Evolutionary conservation across 2,113 vertebrate genomes (phyloP).

Genomic region (Murina feae): DNA sequence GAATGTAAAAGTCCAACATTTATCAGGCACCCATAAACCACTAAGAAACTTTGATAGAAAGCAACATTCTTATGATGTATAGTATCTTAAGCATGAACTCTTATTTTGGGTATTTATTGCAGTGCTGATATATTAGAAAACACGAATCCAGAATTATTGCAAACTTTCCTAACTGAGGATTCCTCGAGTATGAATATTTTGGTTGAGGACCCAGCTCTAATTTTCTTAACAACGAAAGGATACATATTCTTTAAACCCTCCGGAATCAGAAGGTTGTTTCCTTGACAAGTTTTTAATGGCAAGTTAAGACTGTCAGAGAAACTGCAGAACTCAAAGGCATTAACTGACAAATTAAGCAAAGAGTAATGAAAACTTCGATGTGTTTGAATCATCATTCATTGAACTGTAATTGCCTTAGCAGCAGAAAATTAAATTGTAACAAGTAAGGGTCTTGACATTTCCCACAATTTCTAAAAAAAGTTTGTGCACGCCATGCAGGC

Average conservation of each 20-base stretch:
- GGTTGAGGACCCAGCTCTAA: slow-evolving; percentile 57
- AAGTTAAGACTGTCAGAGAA: slow-evolving; percentile 67
- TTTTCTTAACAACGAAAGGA: slow-evolving; percentile 68
- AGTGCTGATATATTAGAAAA: slow-evolving; percentile 78
- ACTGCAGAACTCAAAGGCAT: slow-evolving; percentile 76
- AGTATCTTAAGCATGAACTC: slow-evolving; percentile 73
- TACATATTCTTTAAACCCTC: slow-evolving; percentile 69
- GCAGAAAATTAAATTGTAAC: slow-evolving; percentile 81
- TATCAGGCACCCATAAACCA: slow-evolving; percentile 82
- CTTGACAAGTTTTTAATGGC: slow-evolving; percentile 77
- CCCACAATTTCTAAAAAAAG: slow-evolving; percentile 65
- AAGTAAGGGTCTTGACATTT: slow-evolving; percentile 78
- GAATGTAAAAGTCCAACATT: slow-evolving; percentile 79
- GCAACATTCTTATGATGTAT: slow-evolving; percentile 77
- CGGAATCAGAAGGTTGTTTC: slow-evolving; percentile 62
- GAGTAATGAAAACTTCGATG: slow-evolving; percentile 82
- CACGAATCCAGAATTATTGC: slow-evolving; percentile 74
- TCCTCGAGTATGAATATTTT: slow-evolving; percentile 58
- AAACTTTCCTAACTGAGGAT: slow-evolving; percentile 46
- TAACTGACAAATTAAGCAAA: slow-evolving; percentile 85
- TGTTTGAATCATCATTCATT: slow-evolving; percentile 80
- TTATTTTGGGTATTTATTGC: slow-evolving; percentile 79
- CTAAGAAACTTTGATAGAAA: slow-evolving; percentile 77
- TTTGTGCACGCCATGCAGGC: slow-evolving; percentile 64
- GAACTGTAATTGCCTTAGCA: slow-evolving; percentile 78